Evolutionary conservation across 2,888 invertebrate genomes (phyloP), one percentile per base, ranked within the genome.

Genomic region (Platycheirus rosarum): DNA sequence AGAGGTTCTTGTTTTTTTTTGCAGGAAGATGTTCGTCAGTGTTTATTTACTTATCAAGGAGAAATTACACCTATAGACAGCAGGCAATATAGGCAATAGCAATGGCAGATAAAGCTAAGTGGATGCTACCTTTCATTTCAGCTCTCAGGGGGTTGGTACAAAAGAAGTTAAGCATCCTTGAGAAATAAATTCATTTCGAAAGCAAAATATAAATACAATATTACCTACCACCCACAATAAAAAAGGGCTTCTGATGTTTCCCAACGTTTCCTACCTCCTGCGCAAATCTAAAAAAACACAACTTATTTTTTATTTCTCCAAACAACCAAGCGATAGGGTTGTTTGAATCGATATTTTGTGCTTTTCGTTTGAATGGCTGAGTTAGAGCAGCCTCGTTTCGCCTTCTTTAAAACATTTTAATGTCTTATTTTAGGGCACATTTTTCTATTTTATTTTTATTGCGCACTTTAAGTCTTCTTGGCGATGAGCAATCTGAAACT

Each of bases 11-110:
- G 13, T 16, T 23, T 14, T 8, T 14, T 18, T 14, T 37, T 55
- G 23, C 23, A 35, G 46, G 51, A 53, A 66, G 51, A 60, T 60
- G 26, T 60, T 23, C 2, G 8, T 16, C 57, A 42, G 57, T 75
- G 75, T 70, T 75, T 75, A 80, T 75, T 80, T 80, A 63, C 60
- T 75, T 75, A 70, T 80, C 75, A 53, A 23, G 14, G 65, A 69
- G 75, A 80, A 75, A 70, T 75, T 75, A 75, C 79, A 70, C 63
- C 57, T n/a, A 42, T 26, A 42, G 63, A 68, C 29, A 37, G 63
- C 23, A 55, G 42, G 37, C 51, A 49, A 26, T 14, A 42, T 23
- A 23, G 23, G 49, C 49, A 20, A 23, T 23, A 46, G 18, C 29
- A 26, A 14, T 35, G 20, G 18, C 60, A 32, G 53, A 63, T 62